phyloP scores from a whole-genome alignment of 2,797 vertebrate species.

The Craterocephalus amniculus region DNA sequence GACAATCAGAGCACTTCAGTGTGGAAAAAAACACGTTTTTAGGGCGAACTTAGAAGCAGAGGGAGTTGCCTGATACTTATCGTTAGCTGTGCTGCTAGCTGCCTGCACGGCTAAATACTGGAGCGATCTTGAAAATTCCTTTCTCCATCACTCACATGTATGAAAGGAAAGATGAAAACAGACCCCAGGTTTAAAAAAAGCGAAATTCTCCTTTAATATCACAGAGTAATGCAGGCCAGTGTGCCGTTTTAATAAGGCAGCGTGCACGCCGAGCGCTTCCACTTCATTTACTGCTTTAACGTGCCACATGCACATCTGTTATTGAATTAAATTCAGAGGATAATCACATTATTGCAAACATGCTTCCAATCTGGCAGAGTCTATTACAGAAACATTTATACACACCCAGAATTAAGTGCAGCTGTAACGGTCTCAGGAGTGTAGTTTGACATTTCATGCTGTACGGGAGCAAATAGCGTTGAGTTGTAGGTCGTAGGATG shows the following conservation, averaged over 20 bases:
- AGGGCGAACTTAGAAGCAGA: no score
- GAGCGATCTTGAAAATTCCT: no score
- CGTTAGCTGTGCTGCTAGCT: no score
- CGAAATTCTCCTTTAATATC: no score
- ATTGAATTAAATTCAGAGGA: conserved; percentile 27
- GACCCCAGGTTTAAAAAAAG: no score
- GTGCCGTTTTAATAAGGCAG: conserved; percentile 27
- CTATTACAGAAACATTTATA: conserved; percentile 1
- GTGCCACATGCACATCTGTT: conserved; percentile 26
- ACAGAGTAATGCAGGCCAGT: conserved; percentile 12
- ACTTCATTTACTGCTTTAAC: conserved; percentile 44
- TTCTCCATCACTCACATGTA: no score
- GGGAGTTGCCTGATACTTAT: no score
- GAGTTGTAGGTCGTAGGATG: neutral
- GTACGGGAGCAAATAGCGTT: neutral
- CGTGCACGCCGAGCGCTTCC: conserved; percentile 8
- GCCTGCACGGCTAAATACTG: no score
- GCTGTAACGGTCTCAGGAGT: neutral
- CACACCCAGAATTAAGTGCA: conserved; percentile 2
- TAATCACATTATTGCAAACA: conserved; percentile 9
- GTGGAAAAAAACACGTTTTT: no score
- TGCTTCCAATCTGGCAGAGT: conserved; percentile 18
- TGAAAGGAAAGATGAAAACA: no score
- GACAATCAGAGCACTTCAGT: no score
- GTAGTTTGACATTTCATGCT: neutral